These are phyloP conservation scores for Buteo buteo DNA, from an alignment of 2,113 vertebrate species.

Conservation along the genomic window DNA sequence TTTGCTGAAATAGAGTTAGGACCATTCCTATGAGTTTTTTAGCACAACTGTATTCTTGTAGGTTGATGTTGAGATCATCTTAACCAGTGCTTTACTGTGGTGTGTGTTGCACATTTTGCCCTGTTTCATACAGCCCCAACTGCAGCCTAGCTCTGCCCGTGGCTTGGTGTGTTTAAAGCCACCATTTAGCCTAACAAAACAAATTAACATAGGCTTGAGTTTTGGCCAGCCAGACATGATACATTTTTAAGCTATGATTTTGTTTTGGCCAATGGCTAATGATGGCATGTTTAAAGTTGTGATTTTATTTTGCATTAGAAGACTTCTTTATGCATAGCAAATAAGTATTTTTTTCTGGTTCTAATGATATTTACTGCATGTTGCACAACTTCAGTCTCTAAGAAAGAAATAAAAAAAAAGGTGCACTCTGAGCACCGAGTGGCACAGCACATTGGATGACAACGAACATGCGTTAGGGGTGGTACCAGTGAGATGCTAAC, in stretches of 20 bases:
- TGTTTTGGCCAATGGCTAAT: not conserved
- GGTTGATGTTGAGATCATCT: not conserved
- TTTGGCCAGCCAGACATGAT: not conserved
- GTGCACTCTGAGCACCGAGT: not conserved
- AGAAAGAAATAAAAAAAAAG: not conserved
- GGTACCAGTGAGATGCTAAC: not conserved
- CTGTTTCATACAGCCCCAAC: not conserved
- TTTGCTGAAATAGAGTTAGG: not conserved
- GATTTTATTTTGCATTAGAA: not conserved
- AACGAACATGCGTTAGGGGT: not conserved
- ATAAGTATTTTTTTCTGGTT: not conserved
- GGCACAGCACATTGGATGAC: fast-evolving
- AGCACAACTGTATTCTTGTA: not conserved
- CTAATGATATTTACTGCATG: not conserved
- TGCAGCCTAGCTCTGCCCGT: not conserved
- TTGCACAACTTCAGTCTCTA: not conserved
- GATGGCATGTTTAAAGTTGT: not conserved
- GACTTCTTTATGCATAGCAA: not conserved
- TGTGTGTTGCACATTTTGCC: not conserved
- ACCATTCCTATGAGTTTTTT: not conserved
- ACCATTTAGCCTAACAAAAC: not conserved
- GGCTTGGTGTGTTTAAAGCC: not conserved
- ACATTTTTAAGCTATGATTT: not conserved
- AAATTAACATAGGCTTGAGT: not conserved
- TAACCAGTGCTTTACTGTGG: not conserved